Conservation (phyloP, 2,113 vertebrate genomes). For the Vanacampus margaritifer region DNA sequence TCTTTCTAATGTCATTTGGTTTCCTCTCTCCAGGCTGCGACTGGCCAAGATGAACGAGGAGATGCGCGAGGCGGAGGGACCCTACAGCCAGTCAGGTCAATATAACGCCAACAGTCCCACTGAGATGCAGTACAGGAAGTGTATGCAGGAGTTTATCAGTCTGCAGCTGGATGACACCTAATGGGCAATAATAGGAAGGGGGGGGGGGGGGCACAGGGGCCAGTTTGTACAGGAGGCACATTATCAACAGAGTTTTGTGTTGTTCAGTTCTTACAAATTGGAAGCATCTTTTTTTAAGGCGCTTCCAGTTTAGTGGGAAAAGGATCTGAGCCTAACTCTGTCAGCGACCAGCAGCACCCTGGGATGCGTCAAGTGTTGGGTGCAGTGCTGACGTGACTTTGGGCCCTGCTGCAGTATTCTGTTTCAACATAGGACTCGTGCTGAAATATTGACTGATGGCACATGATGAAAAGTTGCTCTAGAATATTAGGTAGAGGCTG, state of each 20-base stretch:
- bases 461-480: conserved; percentile 1
- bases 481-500: conserved; percentile 4
- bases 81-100: conserved; percentile 97
- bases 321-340: conserved; percentile 1
- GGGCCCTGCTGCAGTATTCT: conserved; percentile 18
- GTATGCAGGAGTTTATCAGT: conserved; percentile 95
- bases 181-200: conserved; percentile 9
- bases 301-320: not conserved
- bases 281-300: not conserved
- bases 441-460: conserved; percentile 12
- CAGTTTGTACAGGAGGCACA: not conserved
- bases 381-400: conserved; percentile 21
- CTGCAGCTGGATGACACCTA: conserved; percentile 86
- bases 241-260: not conserved
- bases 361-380: not conserved
- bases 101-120: conserved; percentile 90
- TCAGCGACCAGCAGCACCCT: conserved; percentile 5
- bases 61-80: conserved; percentile 97
- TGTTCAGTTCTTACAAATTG: not conserved
- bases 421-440: conserved; percentile 42
- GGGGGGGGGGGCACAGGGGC: not conserved
- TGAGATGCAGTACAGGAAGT: conserved; percentile 95
- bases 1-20: not conserved
- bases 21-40: conserved; percentile 76
- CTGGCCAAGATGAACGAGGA: conserved; percentile 99